Base-by-base conservation (phyloP, 53 echinoderm and acorn worm species). In the Echinometra lucunter region DNA sequence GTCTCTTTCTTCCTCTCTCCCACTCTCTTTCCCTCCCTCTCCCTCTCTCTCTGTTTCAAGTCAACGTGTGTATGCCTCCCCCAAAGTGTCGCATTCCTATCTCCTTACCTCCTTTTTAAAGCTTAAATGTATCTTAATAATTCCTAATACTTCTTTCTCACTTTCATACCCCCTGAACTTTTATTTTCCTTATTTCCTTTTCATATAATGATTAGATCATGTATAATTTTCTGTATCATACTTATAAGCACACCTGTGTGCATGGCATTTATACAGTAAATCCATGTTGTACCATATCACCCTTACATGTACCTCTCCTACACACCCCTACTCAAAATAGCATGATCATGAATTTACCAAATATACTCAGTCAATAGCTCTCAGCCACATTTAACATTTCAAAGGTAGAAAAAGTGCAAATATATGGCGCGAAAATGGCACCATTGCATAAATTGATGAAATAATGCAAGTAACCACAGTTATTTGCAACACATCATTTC, bases 401-500 rank as follows among this genome's bases (percentile, higher is more conserved):
- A 69, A 69, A 69, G 10, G 69, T 32, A 69, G 32, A 30, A 15
- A 32, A 69, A 32, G 69, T 63, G 63, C 27, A 63, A 63, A 25
- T 25, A 9, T 6, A 74, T 5, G 44, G 16, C 23, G 42, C 0
- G 42, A 81, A 42, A 81, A 81, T 44, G 81, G 44, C 81, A 81
- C 44, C 81, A 81, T 23, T 81, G 74, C 38, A 81, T 38, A 18
- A 44, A 44, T 81, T 21, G 81, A 81, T 19, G 7, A 40, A 42
- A 44, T 63, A 21, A 47, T 34, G 72, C 34, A 27, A 72, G 7
- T 74, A 74, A 74, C 74, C 74, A 74, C 74, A 37, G 34, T 35
- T n/a, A n/a, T 74, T 74, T 32, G 74, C 74, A 74, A 74, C 74
- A n/a, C n/a, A n/a, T n/a, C n/a, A 74, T 74, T 74, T 74, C 74